Evolutionary conservation across 2,888 invertebrate species (phyloP).

Genomic region (Spodoptera littoralis): DNA sequence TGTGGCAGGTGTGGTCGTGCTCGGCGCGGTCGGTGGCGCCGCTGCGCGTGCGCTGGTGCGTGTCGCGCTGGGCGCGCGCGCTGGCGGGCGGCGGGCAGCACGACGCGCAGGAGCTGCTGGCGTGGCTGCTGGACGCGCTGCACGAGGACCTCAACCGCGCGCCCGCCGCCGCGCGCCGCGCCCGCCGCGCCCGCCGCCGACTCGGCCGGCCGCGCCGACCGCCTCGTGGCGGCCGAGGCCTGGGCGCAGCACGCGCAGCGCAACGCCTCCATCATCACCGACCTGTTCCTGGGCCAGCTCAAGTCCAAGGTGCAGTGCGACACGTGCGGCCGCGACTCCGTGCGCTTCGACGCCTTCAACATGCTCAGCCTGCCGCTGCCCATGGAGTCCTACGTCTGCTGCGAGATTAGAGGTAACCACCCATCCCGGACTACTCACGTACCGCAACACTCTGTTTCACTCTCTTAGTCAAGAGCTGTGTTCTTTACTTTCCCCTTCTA

Average conservation of each 20-base stretch:
- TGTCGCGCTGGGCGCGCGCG: conserved; percentile 95
- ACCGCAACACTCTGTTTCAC: too few species aligned
- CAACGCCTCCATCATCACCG: conserved; percentile 96
- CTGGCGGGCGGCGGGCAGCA: conserved; percentile 97
- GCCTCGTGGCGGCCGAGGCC: conserved; percentile 91
- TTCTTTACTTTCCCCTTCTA: too few species aligned
- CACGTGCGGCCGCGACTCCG: conserved; percentile 94
- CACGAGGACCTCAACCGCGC: conserved; percentile 97
- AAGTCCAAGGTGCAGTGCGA: conserved; percentile 96
- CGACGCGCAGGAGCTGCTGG: conserved; percentile 97
- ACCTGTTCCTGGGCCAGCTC: conserved; percentile 97
- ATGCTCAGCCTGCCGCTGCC: conserved; percentile 96
- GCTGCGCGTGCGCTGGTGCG: conserved; percentile 94
- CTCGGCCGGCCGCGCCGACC: conserved; percentile 17
- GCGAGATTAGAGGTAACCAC: conserved; percentile 92
- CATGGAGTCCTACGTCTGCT: conserved; percentile 94
- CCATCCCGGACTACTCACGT: background rate
- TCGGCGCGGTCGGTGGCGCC: conserved; percentile 95
- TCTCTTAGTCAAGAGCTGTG: too few species aligned
- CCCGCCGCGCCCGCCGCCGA: conserved; percentile 12
- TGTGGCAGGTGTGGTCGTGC: conserved; percentile 95
- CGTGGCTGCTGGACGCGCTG: conserved; percentile 96
- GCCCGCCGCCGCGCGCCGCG: conserved; percentile 90
- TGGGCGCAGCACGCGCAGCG: conserved; percentile 95
- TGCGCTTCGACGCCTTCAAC: conserved; percentile 97